These are phyloP conservation scores for Diachasma alloeum DNA, from an alignment of 1,140 invertebrate genomes.

Conservation along the genomic window DNA sequence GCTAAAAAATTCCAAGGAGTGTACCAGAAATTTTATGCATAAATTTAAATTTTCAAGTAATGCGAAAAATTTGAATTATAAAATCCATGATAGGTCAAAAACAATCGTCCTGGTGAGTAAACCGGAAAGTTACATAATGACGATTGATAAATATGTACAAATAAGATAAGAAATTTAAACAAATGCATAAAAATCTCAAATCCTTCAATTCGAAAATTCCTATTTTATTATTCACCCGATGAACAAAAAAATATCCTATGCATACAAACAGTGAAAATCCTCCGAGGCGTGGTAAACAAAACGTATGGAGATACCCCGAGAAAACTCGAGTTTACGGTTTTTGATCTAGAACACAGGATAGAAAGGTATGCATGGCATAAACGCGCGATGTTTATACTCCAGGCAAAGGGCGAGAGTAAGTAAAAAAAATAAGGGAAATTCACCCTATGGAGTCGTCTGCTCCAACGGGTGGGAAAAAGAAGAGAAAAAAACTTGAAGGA, in stretches of 20 bases:
- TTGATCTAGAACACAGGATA: constrained; percentile 11
- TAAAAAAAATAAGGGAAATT: background rate
- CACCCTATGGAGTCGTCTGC: background rate
- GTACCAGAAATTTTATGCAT: no score
- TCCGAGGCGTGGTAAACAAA: constrained; percentile 2
- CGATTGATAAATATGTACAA: no score
- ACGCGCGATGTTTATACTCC: background rate
- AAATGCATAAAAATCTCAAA: background rate
- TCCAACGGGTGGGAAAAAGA: background rate
- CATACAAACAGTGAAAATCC: constrained; percentile 9
- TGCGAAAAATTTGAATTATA: no score
- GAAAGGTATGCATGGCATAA: background rate
- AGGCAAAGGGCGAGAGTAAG: background rate
- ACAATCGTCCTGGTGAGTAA: background rate
- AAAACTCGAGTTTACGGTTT: constrained; percentile 12
- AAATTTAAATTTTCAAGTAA: no score
- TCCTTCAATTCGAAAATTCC: background rate
- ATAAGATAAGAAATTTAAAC: no score
- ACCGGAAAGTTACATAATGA: background rate
- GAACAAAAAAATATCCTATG: background rate
- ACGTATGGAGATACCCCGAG: background rate
- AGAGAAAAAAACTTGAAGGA: background rate
- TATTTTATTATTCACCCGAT: background rate
- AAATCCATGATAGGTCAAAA: no score
- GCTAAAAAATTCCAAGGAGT: no score